Evolutionary conservation across 2,888 invertebrate genomes (phyloP).

Genomic region (Andrena bicolor): DNA sequence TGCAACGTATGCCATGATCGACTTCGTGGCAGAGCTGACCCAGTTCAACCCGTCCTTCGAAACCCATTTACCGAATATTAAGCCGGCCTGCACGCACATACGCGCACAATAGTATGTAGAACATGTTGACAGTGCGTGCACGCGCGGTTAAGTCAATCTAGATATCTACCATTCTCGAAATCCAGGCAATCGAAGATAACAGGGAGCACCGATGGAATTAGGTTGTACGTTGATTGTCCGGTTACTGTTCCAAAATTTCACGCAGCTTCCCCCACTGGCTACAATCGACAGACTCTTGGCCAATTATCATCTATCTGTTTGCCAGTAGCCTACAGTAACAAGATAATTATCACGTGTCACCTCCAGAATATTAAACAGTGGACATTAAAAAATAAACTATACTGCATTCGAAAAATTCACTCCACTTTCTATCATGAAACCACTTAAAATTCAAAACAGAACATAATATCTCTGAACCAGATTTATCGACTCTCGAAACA

Average conservation of each 20-base stretch:
- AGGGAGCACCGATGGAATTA: conserved; percentile 48
- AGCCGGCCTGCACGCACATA: conserved; percentile 54
- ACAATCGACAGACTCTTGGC: neutral
- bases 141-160: conserved; percentile 67
- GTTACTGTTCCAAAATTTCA: conserved; percentile 34
- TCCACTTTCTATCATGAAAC: too few species aligned
- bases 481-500: too few species aligned
- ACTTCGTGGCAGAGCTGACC: conserved; percentile 55
- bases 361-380: too few species aligned
- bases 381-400: too few species aligned
- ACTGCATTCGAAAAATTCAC: too few species aligned
- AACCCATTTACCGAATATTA: conserved; percentile 63
- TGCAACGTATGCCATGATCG: conserved; percentile 45
- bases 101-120: conserved; percentile 47
- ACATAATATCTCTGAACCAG: too few species aligned
- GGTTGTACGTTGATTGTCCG: conserved; percentile 29
- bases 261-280: neutral
- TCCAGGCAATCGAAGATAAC: conserved; percentile 60
- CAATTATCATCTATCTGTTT: neutral
- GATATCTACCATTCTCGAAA: conserved; percentile 63
- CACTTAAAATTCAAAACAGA: too few species aligned
- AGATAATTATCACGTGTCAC: neutral
- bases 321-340: neutral
- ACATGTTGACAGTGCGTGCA: conserved; percentile 65
- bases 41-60: conserved; percentile 47